Percentiles rank a stretch among this genome's conserved stretches.
Conservation (phyloP, 1,140 invertebrate species). For the Apis laboriosa region DNA sequence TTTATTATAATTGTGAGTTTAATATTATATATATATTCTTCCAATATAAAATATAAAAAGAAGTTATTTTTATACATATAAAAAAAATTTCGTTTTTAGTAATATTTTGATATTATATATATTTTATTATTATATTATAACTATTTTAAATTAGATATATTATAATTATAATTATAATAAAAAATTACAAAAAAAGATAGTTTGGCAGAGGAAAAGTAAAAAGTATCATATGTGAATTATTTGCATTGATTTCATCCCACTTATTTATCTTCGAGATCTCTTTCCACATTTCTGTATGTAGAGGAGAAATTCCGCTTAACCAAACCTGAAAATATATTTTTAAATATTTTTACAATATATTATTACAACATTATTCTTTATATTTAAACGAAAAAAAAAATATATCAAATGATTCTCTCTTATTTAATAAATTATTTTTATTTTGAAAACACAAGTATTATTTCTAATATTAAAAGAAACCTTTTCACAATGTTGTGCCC, state of each 20-base stretch:
- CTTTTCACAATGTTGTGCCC: conserved; percentile 74
- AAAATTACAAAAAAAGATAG: conserved; percentile 3
- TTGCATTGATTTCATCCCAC: conserved; percentile 69
- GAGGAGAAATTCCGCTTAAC: conserved; percentile 61
- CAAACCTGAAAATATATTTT: conserved; percentile 66
- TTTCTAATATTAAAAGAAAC: conserved; percentile 59
- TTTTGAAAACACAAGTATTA: neutral
- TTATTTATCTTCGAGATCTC: conserved; percentile 51
- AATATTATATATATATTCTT: no score
- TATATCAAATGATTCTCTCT: neutral
- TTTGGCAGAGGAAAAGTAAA: conserved; percentile 74
- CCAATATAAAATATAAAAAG: no score
- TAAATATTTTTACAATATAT: neutral
- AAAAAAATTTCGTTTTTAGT: neutral
- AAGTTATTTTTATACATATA: no score
- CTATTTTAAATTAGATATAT: neutral
- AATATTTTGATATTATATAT: neutral
- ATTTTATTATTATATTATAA: neutral
- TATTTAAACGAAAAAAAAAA: neutral
- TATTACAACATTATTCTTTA: neutral
- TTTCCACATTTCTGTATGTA: conserved; percentile 70
- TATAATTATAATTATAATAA: neutral
- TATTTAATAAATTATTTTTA: neutral
- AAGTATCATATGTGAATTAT: conserved; percentile 58
- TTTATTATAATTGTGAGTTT: no score